Evolutionary conservation across 1,140 invertebrate species (phyloP).

Genomic region (Heliconius hewitsoni): DNA sequence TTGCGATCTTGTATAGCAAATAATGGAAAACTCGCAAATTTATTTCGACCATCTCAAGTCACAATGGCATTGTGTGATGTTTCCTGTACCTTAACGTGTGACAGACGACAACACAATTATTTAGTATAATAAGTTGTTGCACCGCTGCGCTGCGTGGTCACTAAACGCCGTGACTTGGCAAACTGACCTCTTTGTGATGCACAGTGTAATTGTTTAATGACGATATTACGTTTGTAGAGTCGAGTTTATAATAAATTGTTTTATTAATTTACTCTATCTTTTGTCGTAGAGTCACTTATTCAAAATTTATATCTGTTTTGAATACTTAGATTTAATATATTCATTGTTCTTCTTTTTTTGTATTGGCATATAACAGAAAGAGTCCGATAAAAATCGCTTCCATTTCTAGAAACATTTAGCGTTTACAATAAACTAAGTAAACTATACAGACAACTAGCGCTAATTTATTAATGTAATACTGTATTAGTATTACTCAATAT

Average conservation of each 20-base stretch:
- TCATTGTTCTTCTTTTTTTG: too few relatives aligned
- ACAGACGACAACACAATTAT: conserved; percentile 4
- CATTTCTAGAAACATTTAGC: too few relatives aligned
- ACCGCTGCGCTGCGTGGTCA: conserved; percentile 36
- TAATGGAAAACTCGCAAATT: not conserved
- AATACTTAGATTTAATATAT: too few relatives aligned
- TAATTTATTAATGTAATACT: too few relatives aligned
- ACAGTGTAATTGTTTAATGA: conserved; percentile 4
- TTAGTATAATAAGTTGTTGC: not conserved
- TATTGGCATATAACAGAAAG: too few relatives aligned
- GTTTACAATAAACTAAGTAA: too few relatives aligned
- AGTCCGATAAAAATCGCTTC: too few relatives aligned
- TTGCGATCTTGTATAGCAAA: not conserved
- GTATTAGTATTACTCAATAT: too few relatives aligned
- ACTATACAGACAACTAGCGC: too few relatives aligned
- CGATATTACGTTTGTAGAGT: not conserved
- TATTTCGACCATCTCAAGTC: not conserved
- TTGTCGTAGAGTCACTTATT: too few relatives aligned
- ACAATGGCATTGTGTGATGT: not conserved
- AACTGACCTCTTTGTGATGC: conserved; percentile 24
- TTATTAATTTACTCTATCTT: not conserved
- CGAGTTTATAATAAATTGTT: not conserved
- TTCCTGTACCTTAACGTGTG: not conserved
- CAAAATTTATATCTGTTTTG: too few relatives aligned
- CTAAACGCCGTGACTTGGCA: conserved; percentile 45